A percentile compares a stretch with the other conserved stretches of the same genome.
Conservation (phyloP, 2,888 invertebrate species). For the Tholera decimalis region DNA sequence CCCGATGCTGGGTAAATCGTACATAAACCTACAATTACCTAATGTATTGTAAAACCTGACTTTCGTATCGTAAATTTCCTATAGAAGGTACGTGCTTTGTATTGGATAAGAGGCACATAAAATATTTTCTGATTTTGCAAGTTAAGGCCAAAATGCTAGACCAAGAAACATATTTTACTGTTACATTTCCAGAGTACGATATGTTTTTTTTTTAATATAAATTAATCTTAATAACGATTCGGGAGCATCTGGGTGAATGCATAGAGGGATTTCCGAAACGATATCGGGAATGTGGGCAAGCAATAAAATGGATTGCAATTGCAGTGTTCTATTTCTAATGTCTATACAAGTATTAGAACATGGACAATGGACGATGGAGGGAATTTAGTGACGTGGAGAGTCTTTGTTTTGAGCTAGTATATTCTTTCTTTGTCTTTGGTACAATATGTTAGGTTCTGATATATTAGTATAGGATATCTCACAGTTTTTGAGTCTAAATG, state of each 20-base stretch:
- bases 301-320: constrained; percentile 57
- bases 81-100: constrained; percentile 61
- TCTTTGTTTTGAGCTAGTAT: constrained; percentile 20
- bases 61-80: constrained; percentile 60
- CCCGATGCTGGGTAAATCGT: constrained; percentile 37
- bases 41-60: constrained; percentile 64
- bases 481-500: too few relatives aligned
- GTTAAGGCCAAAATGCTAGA: background rate
- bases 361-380: constrained; percentile 15
- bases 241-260: constrained; percentile 56
- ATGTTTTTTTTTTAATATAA: too few relatives aligned
- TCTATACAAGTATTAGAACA: constrained; percentile 36
- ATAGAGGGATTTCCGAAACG: constrained; percentile 45
- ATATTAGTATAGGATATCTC: too few relatives aligned
- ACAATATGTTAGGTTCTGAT: too few relatives aligned
- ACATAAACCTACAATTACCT: constrained; percentile 61
- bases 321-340: constrained; percentile 48
- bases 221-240: constrained; percentile 54
- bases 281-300: constrained; percentile 38
- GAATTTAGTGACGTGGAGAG: constrained; percentile 7
- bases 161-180: background rate
- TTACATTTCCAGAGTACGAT: too few relatives aligned
- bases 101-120: constrained; percentile 53
- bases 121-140: constrained; percentile 61
- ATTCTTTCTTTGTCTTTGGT: background rate